A percentile compares a stretch with the other conserved stretches of the same genome.
These are phyloP conservation scores for Aplocera efformata DNA, from an alignment of 2,888 invertebrate genomes.

Conservation along the genomic window DNA sequence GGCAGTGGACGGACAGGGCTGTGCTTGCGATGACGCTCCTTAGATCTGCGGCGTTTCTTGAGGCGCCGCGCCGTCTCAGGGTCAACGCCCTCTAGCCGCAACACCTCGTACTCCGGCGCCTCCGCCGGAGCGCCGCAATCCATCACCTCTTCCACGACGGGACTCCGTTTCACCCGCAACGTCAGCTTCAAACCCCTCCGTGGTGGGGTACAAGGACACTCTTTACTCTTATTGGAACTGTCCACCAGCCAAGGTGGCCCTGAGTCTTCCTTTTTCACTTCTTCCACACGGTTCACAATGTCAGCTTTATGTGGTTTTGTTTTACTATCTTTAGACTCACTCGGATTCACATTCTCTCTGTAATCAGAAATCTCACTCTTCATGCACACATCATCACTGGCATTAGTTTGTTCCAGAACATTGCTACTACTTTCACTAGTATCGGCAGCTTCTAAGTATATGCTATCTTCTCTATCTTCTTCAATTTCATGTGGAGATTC, in stretches of 20 bases:
- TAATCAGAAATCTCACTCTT: constrained; percentile 73
- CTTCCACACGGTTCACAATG: constrained; percentile 54
- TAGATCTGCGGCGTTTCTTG: constrained; percentile 78
- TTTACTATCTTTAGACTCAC: constrained; percentile 67
- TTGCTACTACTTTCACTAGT: constrained; percentile 41
- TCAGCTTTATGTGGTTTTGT: constrained; percentile 61
- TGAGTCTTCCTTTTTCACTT: constrained; percentile 63
- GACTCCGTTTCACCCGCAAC: constrained; percentile 92
- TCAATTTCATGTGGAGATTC: constrained; percentile 61
- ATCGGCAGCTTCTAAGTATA: constrained; percentile 40
- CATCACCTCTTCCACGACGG: constrained; percentile 90
- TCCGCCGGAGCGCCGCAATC: constrained; percentile 86
- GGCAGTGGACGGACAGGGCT: constrained; percentile 82
- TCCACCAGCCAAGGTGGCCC: constrained; percentile 69
- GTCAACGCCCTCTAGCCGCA: constrained; percentile 89
- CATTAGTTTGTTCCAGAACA: constrained; percentile 50
- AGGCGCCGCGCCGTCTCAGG: constrained; percentile 76
- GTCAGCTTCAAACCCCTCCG: constrained; percentile 87
- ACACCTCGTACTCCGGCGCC: constrained; percentile 90
- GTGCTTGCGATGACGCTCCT: constrained; percentile 71
- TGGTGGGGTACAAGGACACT: constrained; percentile 81
- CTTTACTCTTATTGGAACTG: constrained; percentile 68
- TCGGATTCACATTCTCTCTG: constrained; percentile 77
- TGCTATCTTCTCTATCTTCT: constrained; percentile 35
- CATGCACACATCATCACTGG: constrained; percentile 57